These are phyloP conservation scores for Pardalotus punctatus DNA, from an alignment of 2,113 vertebrate genomes.

Conservation along the genomic window DNA sequence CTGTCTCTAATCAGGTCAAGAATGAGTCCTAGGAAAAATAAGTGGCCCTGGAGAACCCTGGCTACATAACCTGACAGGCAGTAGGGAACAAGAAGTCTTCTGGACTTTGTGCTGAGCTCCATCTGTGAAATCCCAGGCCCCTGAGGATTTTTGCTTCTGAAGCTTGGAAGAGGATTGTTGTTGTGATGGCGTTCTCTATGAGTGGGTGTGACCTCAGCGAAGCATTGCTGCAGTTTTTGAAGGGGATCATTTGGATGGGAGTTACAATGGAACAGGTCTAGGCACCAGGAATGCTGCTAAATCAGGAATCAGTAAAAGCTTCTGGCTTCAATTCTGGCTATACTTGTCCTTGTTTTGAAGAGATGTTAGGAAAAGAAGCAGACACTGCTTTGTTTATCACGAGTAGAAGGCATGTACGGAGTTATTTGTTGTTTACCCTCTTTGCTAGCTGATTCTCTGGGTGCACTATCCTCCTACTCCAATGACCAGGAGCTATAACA, in stretches of 20 bases:
- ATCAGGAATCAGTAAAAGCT: neutral
- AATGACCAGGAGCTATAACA: neutral
- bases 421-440: neutral
- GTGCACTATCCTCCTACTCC: neutral
- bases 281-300: neutral
- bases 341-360: neutral
- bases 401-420: neutral
- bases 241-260: neutral
- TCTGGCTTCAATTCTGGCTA: neutral
- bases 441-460: neutral
- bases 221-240: neutral
- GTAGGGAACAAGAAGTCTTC: neutral
- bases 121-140: neutral
- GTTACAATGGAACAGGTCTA: neutral
- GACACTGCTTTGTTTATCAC: neutral
- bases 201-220: accelerated
- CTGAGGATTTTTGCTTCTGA: neutral
- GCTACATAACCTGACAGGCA: neutral
- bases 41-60: neutral
- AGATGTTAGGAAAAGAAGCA: neutral
- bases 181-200: neutral
- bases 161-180: neutral
- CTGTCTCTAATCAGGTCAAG: neutral
- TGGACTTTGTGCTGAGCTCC: neutral
- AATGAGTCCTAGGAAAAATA: neutral